phyloP scores from a whole-genome alignment of 53 echinoderm and acorn worm species.

The Patiria pectinifera region DNA sequence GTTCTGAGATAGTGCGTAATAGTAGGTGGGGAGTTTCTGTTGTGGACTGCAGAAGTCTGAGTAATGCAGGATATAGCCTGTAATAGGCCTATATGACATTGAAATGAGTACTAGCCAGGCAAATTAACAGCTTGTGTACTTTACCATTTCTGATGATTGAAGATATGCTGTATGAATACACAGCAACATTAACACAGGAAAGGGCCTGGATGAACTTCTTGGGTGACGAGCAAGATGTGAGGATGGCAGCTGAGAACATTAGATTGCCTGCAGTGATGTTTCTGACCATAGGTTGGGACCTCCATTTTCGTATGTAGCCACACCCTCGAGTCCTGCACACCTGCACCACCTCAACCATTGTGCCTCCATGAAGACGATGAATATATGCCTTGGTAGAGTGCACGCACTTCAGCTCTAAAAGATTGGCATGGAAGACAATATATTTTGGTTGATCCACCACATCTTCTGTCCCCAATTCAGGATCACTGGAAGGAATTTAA shows the following conservation, averaged over 20 bases:
- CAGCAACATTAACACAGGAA: background rate
- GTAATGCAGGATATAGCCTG: background rate
- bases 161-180: slow-evolving; percentile 4
- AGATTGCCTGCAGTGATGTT: slow-evolving; percentile 24
- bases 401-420: slow-evolving; percentile 11
- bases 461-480: background rate
- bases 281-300: slow-evolving; percentile 20
- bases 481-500: background rate
- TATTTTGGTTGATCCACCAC: slow-evolving; percentile 30
- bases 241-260: slow-evolving; percentile 25
- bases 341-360: slow-evolving; percentile 26
- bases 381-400: background rate
- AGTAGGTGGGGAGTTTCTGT: too few species aligned
- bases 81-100: background rate
- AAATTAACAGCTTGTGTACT: background rate
- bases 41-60: background rate
- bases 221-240: slow-evolving; percentile 36
- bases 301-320: slow-evolving; percentile 6
- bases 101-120: too few species aligned
- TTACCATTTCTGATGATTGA: slow-evolving; percentile 20
- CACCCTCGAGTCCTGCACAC: slow-evolving; percentile 20
- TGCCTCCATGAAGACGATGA: slow-evolving; percentile 1
- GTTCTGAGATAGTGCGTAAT: background rate
- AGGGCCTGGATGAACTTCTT: slow-evolving; percentile 23
- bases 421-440: slow-evolving; percentile 27